Evolutionary conservation across 1,140 invertebrate species (phyloP), one percentile per base, ranked within the genome.

Genomic region (Drosophila subpulchrella): DNA sequence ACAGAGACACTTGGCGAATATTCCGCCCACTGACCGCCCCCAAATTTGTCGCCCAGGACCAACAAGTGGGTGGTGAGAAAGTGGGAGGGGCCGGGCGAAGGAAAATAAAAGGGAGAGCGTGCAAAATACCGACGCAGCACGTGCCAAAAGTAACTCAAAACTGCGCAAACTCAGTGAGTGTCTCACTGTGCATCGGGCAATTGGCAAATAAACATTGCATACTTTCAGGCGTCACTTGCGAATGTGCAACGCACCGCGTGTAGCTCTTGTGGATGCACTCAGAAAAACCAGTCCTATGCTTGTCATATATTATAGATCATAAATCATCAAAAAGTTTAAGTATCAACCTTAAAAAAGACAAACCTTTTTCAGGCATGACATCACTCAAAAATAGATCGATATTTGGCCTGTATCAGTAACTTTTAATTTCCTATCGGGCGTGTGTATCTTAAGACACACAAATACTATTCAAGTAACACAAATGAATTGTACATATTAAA

Each of bases 191-290:
- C 67, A 41, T 36, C 47, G 51, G 30, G 34, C 65, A 53, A 51
- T 66, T 57, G 56, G 62, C 79, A 83, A 88, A 88, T 75, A 88
- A 86, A 79, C 72, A 79, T 60, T 86, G 84, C 83, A 86, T 83
- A 47, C 83, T 83, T 86, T 81, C 47, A 65, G 82, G 83, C 62
- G 56, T 39, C 60, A 48, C 59, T 44, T 32, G 48, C 42, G 42
- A 75, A 75, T 44, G 60, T 85, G 81, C 81, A 83, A 34, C 53
- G 13, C 58, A 15, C 38, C n/a, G n/a, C 54, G 58, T 53, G 27
- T 56, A 44, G 27, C 47, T 39, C n/a, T 55, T 76, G 32, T 39
- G 38, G 7, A 15, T 71, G 34, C 65, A 68, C 65, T 44, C 24
- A 15, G 20, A 68, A 13, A 66, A 68, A 65, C 27, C 6, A 30